These are phyloP conservation scores for Kryptopterus vitreolus DNA, from an alignment of 2,797 vertebrate genomes.

Conservation along the genomic window DNA sequence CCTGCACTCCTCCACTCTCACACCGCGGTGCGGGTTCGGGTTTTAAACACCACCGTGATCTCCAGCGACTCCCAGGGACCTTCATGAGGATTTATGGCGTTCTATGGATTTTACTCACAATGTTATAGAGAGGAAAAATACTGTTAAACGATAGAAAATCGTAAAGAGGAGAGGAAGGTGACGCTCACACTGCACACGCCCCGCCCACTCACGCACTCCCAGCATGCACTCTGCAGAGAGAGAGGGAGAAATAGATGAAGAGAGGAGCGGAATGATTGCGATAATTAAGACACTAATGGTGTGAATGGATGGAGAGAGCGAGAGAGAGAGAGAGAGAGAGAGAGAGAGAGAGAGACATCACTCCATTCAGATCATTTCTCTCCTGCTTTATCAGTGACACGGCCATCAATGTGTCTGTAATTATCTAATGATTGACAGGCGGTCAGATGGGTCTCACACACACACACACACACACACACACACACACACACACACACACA, in stretches of 20 bases:
- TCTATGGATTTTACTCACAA: too few species aligned
- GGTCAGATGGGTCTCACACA: background rate
- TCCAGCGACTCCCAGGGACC: too few species aligned
- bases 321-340: background rate
- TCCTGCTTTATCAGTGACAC: background rate
- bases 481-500: slow-evolving; percentile 7
- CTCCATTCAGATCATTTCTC: slow-evolving; percentile 3
- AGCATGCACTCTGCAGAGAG: too few species aligned
- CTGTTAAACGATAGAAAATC: too few species aligned
- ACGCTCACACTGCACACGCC: too few species aligned
- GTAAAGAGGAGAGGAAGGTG: too few species aligned
- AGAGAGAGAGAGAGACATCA: background rate
- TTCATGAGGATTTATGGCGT: too few species aligned
- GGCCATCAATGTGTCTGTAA: slow-evolving; percentile 10
- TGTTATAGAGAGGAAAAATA: too few species aligned
- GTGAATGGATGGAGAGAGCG: background rate
- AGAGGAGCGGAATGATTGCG: background rate
- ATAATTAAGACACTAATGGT: slow-evolving; percentile 16
- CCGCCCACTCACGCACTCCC: too few species aligned
- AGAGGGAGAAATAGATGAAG: background rate
- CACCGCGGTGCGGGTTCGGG: too few species aligned
- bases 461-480: background rate
- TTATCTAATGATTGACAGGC: slow-evolving; percentile 14
- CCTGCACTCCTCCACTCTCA: too few species aligned
- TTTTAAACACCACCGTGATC: too few species aligned